Evolutionary conservation across 2,797 vertebrate species (phyloP).

Genomic region (Megaceryle alcyon): DNA sequence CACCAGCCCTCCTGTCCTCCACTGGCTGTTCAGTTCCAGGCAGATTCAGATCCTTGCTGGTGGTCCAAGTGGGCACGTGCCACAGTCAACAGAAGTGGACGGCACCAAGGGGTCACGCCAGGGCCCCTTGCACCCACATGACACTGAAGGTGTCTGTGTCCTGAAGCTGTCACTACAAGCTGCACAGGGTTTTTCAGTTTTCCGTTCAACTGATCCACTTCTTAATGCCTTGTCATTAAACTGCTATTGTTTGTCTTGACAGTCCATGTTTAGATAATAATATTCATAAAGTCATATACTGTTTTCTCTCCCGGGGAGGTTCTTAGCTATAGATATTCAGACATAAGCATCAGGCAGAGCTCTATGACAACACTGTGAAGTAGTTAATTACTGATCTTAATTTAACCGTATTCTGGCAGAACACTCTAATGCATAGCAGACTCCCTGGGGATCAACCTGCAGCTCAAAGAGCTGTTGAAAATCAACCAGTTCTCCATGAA

Average conservation of each 20-base stretch:
- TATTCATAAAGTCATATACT: background rate
- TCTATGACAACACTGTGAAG: background rate
- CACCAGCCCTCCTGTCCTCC: background rate
- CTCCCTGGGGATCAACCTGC: background rate
- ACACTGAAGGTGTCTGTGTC: background rate
- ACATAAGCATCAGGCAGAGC: background rate
- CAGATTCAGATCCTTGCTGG: background rate
- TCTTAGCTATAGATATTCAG: background rate
- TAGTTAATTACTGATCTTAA: background rate
- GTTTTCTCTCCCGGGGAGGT: background rate
- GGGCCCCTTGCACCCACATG: background rate
- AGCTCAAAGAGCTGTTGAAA: background rate
- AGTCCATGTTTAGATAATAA: background rate
- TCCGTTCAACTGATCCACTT: background rate
- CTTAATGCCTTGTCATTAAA: rapidly evolving
- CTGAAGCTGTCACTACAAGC: background rate
- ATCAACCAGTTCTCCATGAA: background rate
- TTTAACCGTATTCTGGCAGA: background rate
- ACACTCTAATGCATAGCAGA: background rate
- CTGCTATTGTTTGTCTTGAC: background rate
- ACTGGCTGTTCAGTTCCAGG: background rate
- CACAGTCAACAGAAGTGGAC: background rate
- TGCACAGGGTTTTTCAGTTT: background rate
- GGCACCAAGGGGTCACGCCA: background rate
- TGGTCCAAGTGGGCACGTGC: background rate